Conservation (phyloP, 2,113 vertebrate genomes). For the Equus quagga region DNA sequence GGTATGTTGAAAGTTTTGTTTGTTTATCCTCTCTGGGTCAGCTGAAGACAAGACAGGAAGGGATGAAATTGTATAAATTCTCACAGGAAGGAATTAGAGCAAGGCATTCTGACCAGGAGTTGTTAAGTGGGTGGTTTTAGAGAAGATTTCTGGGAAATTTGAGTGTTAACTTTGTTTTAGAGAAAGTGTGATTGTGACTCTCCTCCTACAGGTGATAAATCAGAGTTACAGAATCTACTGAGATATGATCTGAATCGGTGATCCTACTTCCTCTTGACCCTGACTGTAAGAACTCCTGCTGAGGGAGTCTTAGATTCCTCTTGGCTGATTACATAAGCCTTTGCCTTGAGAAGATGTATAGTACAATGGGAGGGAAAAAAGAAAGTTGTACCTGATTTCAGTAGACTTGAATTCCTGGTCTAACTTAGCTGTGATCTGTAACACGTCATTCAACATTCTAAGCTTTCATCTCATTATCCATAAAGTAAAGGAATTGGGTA, state of each 20-base stretch:
- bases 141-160: constrained; percentile 4
- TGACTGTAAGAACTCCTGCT: neutral
- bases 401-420: neutral
- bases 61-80: neutral
- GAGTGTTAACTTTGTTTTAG: neutral
- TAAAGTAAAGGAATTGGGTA: neutral
- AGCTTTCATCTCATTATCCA: neutral
- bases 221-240: neutral
- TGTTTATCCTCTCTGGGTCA: neutral
- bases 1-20: neutral
- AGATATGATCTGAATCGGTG: neutral
- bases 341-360: neutral
- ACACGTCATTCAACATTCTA: neutral
- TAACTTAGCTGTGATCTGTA: neutral
- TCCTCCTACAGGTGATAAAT: neutral
- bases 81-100: neutral
- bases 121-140: neutral
- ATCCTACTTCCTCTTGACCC: neutral
- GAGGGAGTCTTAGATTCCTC: neutral
- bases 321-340: neutral
- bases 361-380: neutral
- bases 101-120: neutral
- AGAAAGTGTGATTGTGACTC: neutral
- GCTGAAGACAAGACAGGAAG: neutral
- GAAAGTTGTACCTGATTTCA: neutral